phyloP scores from a whole-genome alignment of 2,113 vertebrate genomes.

The Epinephelus moara region DNA sequence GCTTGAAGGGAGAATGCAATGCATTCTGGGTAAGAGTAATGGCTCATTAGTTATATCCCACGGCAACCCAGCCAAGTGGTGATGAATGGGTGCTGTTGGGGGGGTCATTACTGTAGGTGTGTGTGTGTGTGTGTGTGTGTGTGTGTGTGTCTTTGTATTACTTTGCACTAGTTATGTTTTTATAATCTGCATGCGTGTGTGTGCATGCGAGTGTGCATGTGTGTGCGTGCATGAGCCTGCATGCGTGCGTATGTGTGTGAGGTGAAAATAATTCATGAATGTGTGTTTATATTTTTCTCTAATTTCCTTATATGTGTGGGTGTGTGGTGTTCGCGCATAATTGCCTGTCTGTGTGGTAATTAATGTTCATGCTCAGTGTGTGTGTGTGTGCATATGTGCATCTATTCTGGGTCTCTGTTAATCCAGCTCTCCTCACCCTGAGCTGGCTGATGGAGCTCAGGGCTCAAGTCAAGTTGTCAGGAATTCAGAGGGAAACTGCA shows the following conservation, averaged over 20 bases:
- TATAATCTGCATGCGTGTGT: background rate
- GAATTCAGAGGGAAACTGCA: constrained; percentile 9
- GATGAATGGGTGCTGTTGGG: constrained; percentile 59
- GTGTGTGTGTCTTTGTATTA: constrained; percentile 1
- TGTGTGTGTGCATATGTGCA: background rate
- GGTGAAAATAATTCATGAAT: background rate
- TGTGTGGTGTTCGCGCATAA: background rate
- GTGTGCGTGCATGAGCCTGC: background rate
- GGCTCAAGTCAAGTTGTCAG: constrained; percentile 24
- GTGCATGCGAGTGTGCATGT: background rate
- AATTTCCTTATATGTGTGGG: background rate
- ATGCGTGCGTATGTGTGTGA: background rate
- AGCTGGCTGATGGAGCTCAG: constrained; percentile 31
- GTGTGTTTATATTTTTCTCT: background rate
- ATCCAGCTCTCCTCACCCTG: background rate
- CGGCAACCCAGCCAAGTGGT: constrained; percentile 31
- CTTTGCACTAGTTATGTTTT: background rate
- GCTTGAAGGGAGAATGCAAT: constrained; percentile 35
- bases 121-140: background rate
- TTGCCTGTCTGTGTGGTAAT: background rate
- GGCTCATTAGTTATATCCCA: constrained; percentile 63
- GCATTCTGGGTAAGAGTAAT: constrained; percentile 65
- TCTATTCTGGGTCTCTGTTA: constrained; percentile 7
- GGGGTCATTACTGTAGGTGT: constrained; percentile 20
- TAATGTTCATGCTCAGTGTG: constrained; percentile 2